Conservation (phyloP, 2,113 vertebrate species). For the Tringa solitaria region DNA sequence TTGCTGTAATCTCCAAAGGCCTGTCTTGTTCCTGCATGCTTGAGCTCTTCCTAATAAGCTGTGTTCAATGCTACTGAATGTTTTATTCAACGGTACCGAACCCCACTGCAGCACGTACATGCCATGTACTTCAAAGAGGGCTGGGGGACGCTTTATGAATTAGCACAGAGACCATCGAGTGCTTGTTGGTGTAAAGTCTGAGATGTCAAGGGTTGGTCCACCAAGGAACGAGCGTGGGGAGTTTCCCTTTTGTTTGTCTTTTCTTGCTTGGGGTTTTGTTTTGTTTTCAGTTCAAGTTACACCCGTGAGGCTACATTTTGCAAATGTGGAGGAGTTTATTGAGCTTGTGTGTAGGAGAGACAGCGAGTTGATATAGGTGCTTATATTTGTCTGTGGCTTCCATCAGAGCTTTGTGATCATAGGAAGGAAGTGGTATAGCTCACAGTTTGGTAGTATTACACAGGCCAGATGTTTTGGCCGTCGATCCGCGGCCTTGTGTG, state of each 20-base stretch:
- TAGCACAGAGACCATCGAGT: neutral
- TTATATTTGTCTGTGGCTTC: neutral
- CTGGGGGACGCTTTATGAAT: neutral
- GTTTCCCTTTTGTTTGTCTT: neutral
- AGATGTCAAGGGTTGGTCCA: neutral
- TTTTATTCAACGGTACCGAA: neutral
- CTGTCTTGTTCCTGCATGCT: conserved; percentile 1
- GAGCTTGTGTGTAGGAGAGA: neutral
- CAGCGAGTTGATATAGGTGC: neutral
- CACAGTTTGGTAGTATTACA: neutral
- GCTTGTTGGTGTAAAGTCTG: neutral
- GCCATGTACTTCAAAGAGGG: neutral
- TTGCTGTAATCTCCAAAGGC: neutral
- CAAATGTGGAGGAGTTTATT: neutral
- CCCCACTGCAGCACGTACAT: neutral
- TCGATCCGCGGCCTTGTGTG: neutral
- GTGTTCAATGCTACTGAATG: neutral
- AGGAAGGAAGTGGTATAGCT: neutral
- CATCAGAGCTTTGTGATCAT: neutral
- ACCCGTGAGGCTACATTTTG: neutral
- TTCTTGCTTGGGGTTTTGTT: neutral
- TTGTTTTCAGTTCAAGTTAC: neutral
- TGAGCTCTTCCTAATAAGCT: neutral
- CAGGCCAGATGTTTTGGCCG: neutral
- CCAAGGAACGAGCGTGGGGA: neutral